Conservation (phyloP, 2,888 invertebrate genomes). For the Drepanosiphum platanoidis region DNA sequence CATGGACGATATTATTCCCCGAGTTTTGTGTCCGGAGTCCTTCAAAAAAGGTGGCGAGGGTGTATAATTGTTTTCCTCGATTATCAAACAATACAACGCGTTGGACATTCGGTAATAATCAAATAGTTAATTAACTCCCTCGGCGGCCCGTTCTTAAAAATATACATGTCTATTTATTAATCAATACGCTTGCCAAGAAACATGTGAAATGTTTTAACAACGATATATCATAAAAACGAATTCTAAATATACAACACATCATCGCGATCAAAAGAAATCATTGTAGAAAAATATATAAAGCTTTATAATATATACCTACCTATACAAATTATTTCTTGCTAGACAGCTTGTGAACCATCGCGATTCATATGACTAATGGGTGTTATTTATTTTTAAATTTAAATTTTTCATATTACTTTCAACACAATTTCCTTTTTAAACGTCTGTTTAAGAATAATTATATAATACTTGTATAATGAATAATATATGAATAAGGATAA, state of each 20-base stretch:
- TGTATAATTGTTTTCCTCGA: constrained; percentile 17
- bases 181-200: neutral
- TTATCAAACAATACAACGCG: no score
- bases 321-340: neutral
- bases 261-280: neutral
- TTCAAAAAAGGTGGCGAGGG: neutral
- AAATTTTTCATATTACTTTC: neutral
- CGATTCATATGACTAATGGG: neutral
- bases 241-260: no score
- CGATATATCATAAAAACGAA: neutral
- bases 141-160: no score
- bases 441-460: neutral
- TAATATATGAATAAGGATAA: neutral
- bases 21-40: neutral
- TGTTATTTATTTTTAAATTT: neutral
- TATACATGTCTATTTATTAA: no score
- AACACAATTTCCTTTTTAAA: neutral
- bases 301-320: neutral
- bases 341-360: neutral
- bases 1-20: constrained; percentile 7
- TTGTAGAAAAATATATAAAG: neutral
- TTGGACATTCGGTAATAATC: no score
- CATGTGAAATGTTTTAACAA: neutral
- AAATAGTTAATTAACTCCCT: no score
- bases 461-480: neutral